Base-by-base conservation (phyloP, 2,888 invertebrate species). In the Ceramica pisi region DNA sequence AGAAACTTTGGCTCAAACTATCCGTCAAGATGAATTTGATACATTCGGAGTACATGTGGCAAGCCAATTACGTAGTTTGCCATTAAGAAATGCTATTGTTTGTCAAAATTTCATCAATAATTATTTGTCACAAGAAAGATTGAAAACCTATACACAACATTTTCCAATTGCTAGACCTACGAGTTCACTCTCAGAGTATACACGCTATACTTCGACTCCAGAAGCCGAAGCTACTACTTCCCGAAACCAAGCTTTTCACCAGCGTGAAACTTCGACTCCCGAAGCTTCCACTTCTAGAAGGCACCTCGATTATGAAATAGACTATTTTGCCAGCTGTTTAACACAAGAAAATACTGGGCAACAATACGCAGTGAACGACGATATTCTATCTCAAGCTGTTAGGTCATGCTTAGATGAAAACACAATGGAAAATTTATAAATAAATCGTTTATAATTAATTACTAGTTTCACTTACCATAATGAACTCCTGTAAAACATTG, bases 261-360 rank as follows among this genome's bases (percentile, higher is more conserved):
- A 84, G 31, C 80, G 83, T 68, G 73, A 84, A 74, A 84, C 81
- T 81, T 80, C 81, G 77, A 81, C 83, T 80, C 77, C 75, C 78
- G 72, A 71, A 81, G 62, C 76, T 73, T 72, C 51, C 68, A 48
- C 67, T 71, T 67, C 65, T 46, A 2, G 46, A 65, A 65, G 55
- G 76, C 85, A 87, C 85, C 78, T 87, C 87, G 84, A 88, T 19
- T 88, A 87, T 85, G 86, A 87, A 88, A 87, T 85, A 87, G 86
- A 88, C 85, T 87, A 87, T 86, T 88, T 86, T 88, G 85, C 88
- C 88, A 86, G 86, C 86, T 86, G 85, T 86, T 84, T 86, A 84
- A 85, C 84, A 85, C 85, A 87, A 88, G 84, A 85, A 88, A 87
- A 87, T 87, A 88, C 87, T 87, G 82, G 84, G 79, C 84, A 86